Evolutionary conservation across 1,140 invertebrate genomes (phyloP), one percentile per base, ranked within the genome.

Genomic region (Trissolcus basalis): DNA sequence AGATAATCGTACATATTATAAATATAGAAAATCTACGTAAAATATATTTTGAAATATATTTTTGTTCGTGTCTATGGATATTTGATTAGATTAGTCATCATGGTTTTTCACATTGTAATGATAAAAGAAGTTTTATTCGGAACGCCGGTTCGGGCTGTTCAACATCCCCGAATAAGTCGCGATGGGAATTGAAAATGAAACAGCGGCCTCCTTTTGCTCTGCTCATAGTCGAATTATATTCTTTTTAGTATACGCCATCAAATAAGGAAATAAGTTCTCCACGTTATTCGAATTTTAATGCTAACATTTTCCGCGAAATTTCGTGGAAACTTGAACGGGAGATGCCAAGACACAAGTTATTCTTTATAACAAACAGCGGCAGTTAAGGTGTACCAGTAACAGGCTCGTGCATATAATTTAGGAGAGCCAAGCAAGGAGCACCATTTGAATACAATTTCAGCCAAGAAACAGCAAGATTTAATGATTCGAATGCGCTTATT

Each of bases 251-350:
- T 9, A 14, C 51, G 35, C 56, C 58, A 70, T 69, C 60, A 70
- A 70, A 76, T 70, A 64, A 58, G 65, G 60, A 70, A 76, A 76
- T 74, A 74, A 74, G 71, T 74, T 74, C 41, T 63, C 64, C 58
- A 61, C 71, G 71, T 74, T 67, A 74, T 74, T 67, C 56, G 61
- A 74, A 74, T 74, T 67, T 74, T 74, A 74, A 74, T 76, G 61
- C 59, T 41, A 53, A 64, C 64, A 64, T 69, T 75, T 75, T 75
- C 59, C 59, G 47, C 45, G 56, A 69, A 75, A 69, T 69, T 69
- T 69, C 47, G 50, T 11, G 19, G 19, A 75, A 70, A 76, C 71
- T 76, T 65, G 58, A 68, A 68, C 55, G 58, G 36, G 47, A 47
- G 50, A 68, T 50, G 61, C 72, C 65, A 55, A 60, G 72, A 68